Conservation (phyloP, 2,888 invertebrate genomes). For the Pachliopta kotzebuea region DNA sequence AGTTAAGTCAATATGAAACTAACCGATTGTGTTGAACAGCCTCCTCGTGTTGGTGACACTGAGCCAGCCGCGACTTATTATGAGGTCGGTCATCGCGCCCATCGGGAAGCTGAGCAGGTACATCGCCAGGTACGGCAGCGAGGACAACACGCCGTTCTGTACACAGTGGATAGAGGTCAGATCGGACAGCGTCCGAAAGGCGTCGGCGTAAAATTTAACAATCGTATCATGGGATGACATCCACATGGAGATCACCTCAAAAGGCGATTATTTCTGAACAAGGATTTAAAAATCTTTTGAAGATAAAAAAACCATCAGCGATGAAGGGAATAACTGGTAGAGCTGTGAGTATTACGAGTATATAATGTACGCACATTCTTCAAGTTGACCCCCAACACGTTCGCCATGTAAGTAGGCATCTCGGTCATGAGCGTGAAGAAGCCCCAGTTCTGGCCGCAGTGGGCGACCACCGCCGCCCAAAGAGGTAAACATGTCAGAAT, state of each 20-base stretch:
- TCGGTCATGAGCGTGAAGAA: constrained; percentile 86
- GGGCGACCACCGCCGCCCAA: constrained; percentile 80
- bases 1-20: constrained; percentile 12
- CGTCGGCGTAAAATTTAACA: too few relatives aligned
- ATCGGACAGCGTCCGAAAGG: too few relatives aligned
- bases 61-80: constrained; percentile 74
- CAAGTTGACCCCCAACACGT: constrained; percentile 80
- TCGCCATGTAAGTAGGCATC: constrained; percentile 85
- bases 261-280: too few relatives aligned
- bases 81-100: constrained; percentile 77
- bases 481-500: constrained; percentile 84
- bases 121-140: constrained; percentile 86
- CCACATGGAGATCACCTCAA: too few relatives aligned
- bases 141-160: constrained; percentile 85
- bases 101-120: constrained; percentile 79
- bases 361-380: constrained; percentile 62
- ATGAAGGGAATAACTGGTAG: too few relatives aligned
- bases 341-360: too few relatives aligned
- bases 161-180: neutral
- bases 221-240: too few relatives aligned
- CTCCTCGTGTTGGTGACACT: constrained; percentile 72
- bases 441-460: constrained; percentile 87
- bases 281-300: too few relatives aligned
- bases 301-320: too few relatives aligned
- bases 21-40: constrained; percentile 59